These are phyloP conservation scores for Nothoprocta perdicaria DNA, from an alignment of 2,113 vertebrate genomes.

Conservation along the genomic window DNA sequence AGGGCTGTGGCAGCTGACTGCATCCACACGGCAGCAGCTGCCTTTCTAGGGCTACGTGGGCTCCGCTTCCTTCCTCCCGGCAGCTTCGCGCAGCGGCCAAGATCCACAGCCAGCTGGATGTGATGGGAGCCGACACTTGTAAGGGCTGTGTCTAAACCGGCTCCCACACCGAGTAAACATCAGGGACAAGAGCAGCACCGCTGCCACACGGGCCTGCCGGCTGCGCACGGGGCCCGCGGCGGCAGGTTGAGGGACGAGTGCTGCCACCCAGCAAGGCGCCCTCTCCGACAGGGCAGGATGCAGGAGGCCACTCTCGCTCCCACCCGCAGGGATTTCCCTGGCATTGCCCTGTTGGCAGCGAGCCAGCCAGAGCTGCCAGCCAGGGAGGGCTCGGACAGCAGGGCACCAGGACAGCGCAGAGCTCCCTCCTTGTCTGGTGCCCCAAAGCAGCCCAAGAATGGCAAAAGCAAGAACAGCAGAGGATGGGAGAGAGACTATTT, in stretches of 20 bases:
- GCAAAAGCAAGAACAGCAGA: background rate
- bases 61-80: background rate
- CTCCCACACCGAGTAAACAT: background rate
- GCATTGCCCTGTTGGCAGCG: too few relatives aligned
- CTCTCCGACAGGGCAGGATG: background rate
- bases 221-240: too few relatives aligned
- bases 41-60: background rate
- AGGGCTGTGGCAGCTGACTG: background rate
- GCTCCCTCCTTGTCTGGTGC: background rate
- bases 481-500: background rate
- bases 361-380: too few relatives aligned
- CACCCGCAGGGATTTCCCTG: background rate
- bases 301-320: background rate
- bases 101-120: background rate
- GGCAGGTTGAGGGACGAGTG: too few relatives aligned
- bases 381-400: too few relatives aligned
- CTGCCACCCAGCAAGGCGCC: background rate
- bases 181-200: background rate
- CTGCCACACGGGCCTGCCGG: too few relatives aligned
- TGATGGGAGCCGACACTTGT: accelerated
- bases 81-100: background rate
- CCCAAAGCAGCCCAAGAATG: too few relatives aligned
- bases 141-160: background rate
- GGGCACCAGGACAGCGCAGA: background rate
- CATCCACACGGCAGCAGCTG: background rate